Evolutionary conservation across 2,888 invertebrate species (phyloP), one percentile per base, ranked within the genome.

Genomic region (Taphrorychus bicolor): DNA sequence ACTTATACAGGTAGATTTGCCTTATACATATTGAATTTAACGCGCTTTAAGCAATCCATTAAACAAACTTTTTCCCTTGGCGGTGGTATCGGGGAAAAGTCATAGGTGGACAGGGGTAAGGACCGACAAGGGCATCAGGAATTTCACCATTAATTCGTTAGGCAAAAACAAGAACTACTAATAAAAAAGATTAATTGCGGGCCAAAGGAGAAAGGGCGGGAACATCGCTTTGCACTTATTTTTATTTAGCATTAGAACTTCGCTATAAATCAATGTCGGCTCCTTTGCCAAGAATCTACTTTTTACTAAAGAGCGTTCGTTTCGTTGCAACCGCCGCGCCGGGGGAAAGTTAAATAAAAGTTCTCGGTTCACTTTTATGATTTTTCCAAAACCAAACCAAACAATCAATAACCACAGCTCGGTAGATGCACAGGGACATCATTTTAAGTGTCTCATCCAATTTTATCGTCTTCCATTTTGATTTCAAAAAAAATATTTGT

Each of bases 211-310:
- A 77, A 73, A 74, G 75, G 72, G 75, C 75, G 74, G 73, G 76
- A 80, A 80, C 80, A 80, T 72, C 76, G 76, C 77, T 79, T 78
- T 75, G 80, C 80, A 80, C 80, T 80, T 80, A 80, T 80, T 80
- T 80, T 80, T 79, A 80, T 80, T 80, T 78, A 78, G 79, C 79
- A 79, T 80, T 79, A 79, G 76, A 76, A 77, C 74, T 77, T 77
- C 71, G 76, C 77, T 75, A 80, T 80, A 80, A 80, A 77, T 77
- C 77, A 77, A 73, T 74, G 77, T 76, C 77, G 52, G 57, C 42
- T 51, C 45, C 59, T 66, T 66, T 63, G 62, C 66, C 45, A 40
- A 54, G 54, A 45, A 5, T 45, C 5, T 17, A 45, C 16, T 45
- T 45, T 45, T 45, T 45, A 14, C 45, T 32, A 32, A 32, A 32